Percentiles rank a stretch among this genome's conserved stretches.
phyloP scores from a whole-genome alignment of 2,113 vertebrate genomes.

The Pollimyrus isidori region DNA sequence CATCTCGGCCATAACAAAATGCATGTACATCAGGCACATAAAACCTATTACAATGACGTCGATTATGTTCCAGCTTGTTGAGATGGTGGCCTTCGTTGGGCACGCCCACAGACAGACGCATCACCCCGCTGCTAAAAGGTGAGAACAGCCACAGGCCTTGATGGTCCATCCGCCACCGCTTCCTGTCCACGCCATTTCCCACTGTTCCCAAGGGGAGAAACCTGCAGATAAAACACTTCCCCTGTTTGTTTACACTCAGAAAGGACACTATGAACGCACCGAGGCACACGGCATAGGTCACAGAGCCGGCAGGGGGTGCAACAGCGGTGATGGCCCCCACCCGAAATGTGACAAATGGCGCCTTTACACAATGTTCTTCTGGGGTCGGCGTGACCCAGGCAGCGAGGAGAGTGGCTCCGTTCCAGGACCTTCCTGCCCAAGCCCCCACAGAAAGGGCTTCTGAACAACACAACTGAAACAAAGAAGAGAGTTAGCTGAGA shows the following conservation, averaged over 20 bases:
- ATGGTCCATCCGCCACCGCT: background rate
- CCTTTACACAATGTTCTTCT: background rate
- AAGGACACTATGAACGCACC: background rate
- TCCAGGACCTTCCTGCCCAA: background rate
- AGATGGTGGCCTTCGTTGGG: background rate
- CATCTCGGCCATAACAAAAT: background rate
- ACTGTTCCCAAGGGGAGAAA: background rate
- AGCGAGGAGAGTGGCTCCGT: background rate
- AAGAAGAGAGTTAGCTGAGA: background rate
- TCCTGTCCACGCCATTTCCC: background rate
- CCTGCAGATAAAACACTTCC: constrained; percentile 5
- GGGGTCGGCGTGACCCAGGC: background rate
- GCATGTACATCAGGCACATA: background rate
- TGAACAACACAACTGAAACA: background rate
- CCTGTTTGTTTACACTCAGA: constrained; percentile 7
- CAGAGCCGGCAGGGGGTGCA: background rate
- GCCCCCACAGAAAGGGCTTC: background rate
- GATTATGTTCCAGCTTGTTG: background rate
- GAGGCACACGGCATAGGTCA: background rate
- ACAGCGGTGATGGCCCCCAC: background rate
- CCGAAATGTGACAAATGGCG: background rate
- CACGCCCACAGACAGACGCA: background rate
- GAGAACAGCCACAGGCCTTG: background rate
- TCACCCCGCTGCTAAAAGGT: background rate
- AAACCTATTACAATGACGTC: background rate